Evolutionary conservation across 2,797 vertebrate genomes (phyloP), one percentile per base, ranked within the genome.

Genomic region (Malacoctenus gilli): DNA sequence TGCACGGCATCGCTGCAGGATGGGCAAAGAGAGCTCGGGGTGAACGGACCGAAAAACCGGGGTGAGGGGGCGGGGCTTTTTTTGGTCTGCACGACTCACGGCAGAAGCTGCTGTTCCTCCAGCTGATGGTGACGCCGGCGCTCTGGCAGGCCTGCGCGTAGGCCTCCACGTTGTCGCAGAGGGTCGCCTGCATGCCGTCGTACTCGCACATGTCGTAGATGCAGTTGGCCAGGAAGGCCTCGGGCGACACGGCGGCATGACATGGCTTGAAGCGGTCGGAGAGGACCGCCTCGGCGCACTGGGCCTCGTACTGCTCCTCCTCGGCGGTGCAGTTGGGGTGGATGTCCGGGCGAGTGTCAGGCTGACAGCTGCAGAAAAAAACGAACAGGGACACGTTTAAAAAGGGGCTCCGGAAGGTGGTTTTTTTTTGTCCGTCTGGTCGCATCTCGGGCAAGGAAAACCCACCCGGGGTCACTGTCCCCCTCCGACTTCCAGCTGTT

Each of bases 401-500:
- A n/a, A n/a, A n/a, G n/a, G n/a, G n/a, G n/a, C n/a, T n/a, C n/a
- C n/a, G n/a, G n/a, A n/a, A n/a, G n/a, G n/a, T n/a, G 25, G 25
- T 28, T 28, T 28, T 5, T 28, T 28, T 28, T 28, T 28, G 25
- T 28, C 6, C 25, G 6, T 28, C 25, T 3, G n/a, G n/a, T n/a
- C n/a, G n/a, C n/a, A n/a, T n/a, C n/a, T n/a, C n/a, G n/a, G n/a
- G n/a, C n/a, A n/a, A 28, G 30, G 4, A 32, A 11, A 22, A 73
- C 89, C 87, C 37, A 95, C 94, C 85, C 87, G 1, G 82, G 77
- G 38, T 93, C 90, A 0, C 84, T 85, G 85, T 92, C 93, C 32
- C 91, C 90, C 0, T 89, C 81, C 1, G 93, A 89, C 64, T 89
- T 91, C 94, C 94, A 95, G 85, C 94, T 95, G 73, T 93, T 85